Percentiles rank a stretch among this genome's conserved stretches.
Conservation (phyloP, 1,140 invertebrate species). For the Drosophila ficusphila region DNA sequence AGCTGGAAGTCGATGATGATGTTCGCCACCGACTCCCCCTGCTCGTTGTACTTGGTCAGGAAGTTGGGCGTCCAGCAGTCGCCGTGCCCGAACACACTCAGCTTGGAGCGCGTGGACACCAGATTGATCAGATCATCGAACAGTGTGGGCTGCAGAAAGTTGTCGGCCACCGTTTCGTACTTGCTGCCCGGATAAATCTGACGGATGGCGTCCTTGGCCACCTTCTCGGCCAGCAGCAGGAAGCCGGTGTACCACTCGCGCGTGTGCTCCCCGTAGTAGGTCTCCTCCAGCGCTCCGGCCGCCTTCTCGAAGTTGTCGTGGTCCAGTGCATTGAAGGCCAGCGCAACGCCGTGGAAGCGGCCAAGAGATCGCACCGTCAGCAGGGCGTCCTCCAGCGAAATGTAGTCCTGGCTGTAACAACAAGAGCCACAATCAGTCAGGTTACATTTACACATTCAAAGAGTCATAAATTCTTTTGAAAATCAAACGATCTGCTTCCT, state of each 20-base stretch:
- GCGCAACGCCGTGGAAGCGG: conserved; percentile 88
- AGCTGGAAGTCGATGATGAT: conserved; percentile 90
- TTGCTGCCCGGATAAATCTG: conserved; percentile 87
- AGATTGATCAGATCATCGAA: conserved; percentile 80
- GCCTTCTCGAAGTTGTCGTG: conserved; percentile 86
- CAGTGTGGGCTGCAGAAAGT: conserved; percentile 85
- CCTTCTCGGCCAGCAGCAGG: conserved; percentile 85
- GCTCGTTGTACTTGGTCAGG: conserved; percentile 85
- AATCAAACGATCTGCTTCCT: no score
- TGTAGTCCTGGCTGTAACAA: conserved; percentile 58
- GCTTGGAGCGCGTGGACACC: conserved; percentile 62
- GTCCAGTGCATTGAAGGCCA: conserved; percentile 88
- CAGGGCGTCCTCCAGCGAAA: conserved; percentile 69
- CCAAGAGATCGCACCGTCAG: conserved; percentile 87
- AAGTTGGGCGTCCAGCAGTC: conserved; percentile 91
- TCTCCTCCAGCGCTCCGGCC: conserved; percentile 69
- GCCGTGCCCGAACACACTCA: conserved; percentile 88
- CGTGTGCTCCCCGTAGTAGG: conserved; percentile 86
- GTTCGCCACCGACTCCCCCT: conserved; percentile 84
- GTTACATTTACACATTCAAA: no score
- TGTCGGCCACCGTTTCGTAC: conserved; percentile 86
- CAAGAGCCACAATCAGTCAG: no score
- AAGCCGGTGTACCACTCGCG: conserved; percentile 88
- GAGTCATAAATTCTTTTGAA: no score
- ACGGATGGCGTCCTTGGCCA: conserved; percentile 87